Evolutionary conservation across 23 tunicate species (phyloP).

Genomic region (Trididemnum nubilum): DNA sequence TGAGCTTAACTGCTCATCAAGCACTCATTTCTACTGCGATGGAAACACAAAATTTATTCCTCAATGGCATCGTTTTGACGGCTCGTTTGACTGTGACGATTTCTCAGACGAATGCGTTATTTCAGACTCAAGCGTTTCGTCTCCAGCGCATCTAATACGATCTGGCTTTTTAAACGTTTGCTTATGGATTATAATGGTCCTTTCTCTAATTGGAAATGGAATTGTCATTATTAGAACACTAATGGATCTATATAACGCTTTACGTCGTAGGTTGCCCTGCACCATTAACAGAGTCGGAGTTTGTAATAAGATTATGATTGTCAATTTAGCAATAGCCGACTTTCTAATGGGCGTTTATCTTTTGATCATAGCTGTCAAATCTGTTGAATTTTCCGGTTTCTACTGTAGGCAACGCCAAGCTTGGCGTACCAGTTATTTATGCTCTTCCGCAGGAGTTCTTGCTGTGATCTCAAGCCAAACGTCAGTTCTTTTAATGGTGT

Average conservation of each 20-base stretch:
- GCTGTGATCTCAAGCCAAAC: conserved; percentile 63
- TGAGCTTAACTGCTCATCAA: conserved; percentile 29
- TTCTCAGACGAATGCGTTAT: conserved; percentile 54
- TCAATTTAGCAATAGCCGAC: conserved; percentile 60
- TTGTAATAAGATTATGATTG: conserved; percentile 65
- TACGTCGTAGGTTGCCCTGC: conserved; percentile 30
- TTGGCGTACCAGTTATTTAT: conserved; percentile 47
- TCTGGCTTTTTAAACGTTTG: conserved; percentile 9
- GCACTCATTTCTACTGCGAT: conserved; percentile 55
- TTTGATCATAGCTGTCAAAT: conserved; percentile 32
- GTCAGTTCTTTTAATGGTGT: conserved; percentile 63
- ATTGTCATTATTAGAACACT: conserved; percentile 35
- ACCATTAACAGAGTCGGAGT: conserved; percentile 38
- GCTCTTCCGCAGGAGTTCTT: conserved; percentile 44
- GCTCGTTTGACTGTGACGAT: conserved; percentile 46
- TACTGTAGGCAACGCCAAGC: conserved; percentile 33
- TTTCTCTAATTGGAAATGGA: conserved; percentile 51
- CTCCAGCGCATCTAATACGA: conserved; percentile 34
- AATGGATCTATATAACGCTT: conserved; percentile 26
- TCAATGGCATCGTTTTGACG: conserved; percentile 25
- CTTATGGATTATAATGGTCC: conserved; percentile 54
- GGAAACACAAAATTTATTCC: conserved; percentile 27
- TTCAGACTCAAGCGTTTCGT: conserved; percentile 18
- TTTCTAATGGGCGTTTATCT: conserved; percentile 73
- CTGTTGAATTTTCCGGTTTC: conserved; percentile 32